Conservation (phyloP, 2,113 vertebrate species). For the Amblyopsis rosae region DNA sequence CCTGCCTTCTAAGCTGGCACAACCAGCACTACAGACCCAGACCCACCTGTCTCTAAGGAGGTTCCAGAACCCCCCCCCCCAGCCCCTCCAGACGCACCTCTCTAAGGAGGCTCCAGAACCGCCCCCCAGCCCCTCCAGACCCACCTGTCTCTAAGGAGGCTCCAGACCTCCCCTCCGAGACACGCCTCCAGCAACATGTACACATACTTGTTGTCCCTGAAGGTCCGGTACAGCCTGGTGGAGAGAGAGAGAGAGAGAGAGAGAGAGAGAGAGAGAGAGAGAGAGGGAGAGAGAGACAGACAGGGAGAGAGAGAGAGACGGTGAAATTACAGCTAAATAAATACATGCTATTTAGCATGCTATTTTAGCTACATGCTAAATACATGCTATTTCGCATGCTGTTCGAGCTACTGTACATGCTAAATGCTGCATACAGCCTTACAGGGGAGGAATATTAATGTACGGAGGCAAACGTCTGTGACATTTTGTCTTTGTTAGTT, state of each 20-base stretch:
- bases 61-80: conserved; percentile 68
- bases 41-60: conserved; percentile 77
- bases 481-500: too few species aligned
- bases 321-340: too few species aligned
- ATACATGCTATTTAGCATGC: too few species aligned
- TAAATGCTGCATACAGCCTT: too few species aligned
- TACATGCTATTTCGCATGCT: too few species aligned
- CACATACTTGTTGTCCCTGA: conserved; percentile 75
- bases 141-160: conserved; percentile 78
- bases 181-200: conserved; percentile 81
- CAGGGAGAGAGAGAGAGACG: too few species aligned
- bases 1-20: too few species aligned
- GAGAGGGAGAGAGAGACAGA: too few species aligned
- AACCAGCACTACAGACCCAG: background rate
- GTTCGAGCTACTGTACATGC: too few species aligned
- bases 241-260: background rate
- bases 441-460: too few species aligned
- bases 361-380: too few species aligned
- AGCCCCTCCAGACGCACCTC: conserved; percentile 59
- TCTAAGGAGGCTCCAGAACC: conserved; percentile 79
- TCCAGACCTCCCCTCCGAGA: conserved; percentile 79
- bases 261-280: background rate
- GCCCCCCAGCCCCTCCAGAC: conserved; percentile 44
- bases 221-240: conserved; percentile 74
- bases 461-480: too few species aligned